phyloP scores from a whole-genome alignment of 2,888 invertebrate species.

The Steinernema hermaphroditum region DNA sequence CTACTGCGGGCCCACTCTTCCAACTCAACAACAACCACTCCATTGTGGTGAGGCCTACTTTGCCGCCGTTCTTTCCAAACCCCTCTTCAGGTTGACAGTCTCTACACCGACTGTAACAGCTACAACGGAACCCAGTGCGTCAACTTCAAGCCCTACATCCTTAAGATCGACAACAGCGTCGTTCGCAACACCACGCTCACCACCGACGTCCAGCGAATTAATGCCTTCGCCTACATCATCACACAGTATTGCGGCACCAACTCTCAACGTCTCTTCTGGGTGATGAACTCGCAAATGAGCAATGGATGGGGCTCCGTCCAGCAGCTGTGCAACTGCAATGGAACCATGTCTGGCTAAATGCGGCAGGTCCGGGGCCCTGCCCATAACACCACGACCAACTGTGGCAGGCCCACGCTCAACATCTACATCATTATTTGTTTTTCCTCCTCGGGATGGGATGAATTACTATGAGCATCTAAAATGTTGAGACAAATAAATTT shows the following conservation, averaged over 20 bases:
- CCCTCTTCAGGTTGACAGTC: constrained; percentile 5
- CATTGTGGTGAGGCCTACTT: too few relatives aligned
- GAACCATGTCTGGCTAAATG: neutral
- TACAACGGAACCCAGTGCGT: constrained; percentile 4
- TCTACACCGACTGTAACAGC: neutral
- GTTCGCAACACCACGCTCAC: neutral
- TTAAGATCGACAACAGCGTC: neutral
- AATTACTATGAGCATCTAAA: too few relatives aligned
- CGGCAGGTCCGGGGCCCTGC: too few relatives aligned
- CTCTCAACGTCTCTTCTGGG: neutral
- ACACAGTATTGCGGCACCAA: neutral
- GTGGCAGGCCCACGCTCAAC: too few relatives aligned
- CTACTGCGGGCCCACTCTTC: neutral
- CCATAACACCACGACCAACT: too few relatives aligned
- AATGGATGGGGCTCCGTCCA: constrained; percentile 4
- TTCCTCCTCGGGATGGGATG: too few relatives aligned
- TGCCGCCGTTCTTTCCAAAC: too few relatives aligned
- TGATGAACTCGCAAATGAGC: neutral
- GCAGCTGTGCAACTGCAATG: constrained; percentile 1
- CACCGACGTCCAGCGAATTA: neutral
- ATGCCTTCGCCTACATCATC: neutral
- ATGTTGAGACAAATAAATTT: too few relatives aligned
- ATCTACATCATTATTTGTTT: too few relatives aligned
- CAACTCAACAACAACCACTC: neutral
- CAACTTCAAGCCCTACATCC: neutral